Percentiles rank a stretch among this genome's conserved stretches.
Conservation (phyloP, 2,888 invertebrate species). For the Agriopis aurantiaria region DNA sequence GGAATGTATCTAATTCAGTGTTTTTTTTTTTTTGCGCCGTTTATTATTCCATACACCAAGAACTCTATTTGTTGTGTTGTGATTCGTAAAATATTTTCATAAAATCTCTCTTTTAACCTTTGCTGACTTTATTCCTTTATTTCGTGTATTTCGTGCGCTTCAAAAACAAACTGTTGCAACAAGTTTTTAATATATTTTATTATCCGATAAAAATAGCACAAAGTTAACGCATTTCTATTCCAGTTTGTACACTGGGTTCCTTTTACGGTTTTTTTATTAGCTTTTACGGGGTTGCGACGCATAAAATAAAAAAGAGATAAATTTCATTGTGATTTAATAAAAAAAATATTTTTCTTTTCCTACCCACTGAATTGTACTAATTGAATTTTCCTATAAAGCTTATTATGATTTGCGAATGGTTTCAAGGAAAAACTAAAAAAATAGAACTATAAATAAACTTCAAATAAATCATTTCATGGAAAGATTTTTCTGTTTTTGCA, state of each 20-base stretch:
- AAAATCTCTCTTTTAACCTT: no score
- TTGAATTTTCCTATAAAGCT: constrained; percentile 10
- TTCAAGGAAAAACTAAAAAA: not conserved
- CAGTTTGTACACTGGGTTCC: constrained; percentile 28
- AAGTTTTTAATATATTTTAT: no score
- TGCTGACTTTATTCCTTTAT: no score
- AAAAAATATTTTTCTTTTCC: constrained; percentile 20
- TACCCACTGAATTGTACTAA: constrained; percentile 4
- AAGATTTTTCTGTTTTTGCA: not conserved
- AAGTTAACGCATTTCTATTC: constrained; percentile 17
- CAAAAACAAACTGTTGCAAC: no score
- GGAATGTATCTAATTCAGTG: no score
- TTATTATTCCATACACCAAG: no score
- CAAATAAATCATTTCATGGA: not conserved
- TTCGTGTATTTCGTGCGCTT: no score
- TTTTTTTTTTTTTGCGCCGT: no score
- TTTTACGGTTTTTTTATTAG: constrained; percentile 32
- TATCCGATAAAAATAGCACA: not conserved
- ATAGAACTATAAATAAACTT: constrained; percentile 12
- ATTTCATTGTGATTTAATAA: constrained; percentile 20
- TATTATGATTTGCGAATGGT: constrained; percentile 2
- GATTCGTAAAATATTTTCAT: no score
- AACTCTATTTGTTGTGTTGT: no score
- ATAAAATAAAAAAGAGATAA: constrained; percentile 26
- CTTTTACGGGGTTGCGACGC: constrained; percentile 13